Evolutionary conservation across 2,113 vertebrate species (phyloP).

Genomic region (Zeus faber): DNA sequence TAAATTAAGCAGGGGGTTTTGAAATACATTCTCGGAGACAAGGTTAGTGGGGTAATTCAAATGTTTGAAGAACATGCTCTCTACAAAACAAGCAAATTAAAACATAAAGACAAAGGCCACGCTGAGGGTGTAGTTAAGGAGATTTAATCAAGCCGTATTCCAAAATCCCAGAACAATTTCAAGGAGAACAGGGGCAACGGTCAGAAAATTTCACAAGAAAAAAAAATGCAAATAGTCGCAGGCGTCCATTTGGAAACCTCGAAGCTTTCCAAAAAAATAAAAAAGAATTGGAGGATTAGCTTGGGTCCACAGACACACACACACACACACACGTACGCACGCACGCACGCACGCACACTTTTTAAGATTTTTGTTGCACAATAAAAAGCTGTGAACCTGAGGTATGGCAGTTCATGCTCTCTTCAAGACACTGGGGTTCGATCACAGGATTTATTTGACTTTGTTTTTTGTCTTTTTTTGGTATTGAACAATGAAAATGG

Average conservation of each 20-base stretch:
- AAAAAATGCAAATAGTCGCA: constrained; percentile 50
- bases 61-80: constrained; percentile 17
- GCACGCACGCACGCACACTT: neutral
- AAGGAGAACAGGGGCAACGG: constrained; percentile 29
- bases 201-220: constrained; percentile 45
- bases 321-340: constrained; percentile 2
- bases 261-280: constrained; percentile 38
- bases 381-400: constrained; percentile 56
- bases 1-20: too few relatives aligned
- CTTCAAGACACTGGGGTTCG: constrained; percentile 51
- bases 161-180: constrained; percentile 58
- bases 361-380: neutral
- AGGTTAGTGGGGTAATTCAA: too few relatives aligned
- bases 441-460: constrained; percentile 27
- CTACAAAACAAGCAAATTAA: constrained; percentile 12
- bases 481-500: constrained; percentile 25
- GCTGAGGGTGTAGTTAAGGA: constrained; percentile 60
- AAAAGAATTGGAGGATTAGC: neutral
- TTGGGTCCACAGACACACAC: constrained; percentile 20
- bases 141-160: constrained; percentile 72
- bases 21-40: too few relatives aligned
- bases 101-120: constrained; percentile 37
- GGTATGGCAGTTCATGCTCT: constrained; percentile 32
- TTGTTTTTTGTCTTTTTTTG: constrained; percentile 7
- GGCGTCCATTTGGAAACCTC: constrained; percentile 20